phyloP scores from a whole-genome alignment of 2,797 vertebrate genomes.

The Micrastur ruficollis region DNA sequence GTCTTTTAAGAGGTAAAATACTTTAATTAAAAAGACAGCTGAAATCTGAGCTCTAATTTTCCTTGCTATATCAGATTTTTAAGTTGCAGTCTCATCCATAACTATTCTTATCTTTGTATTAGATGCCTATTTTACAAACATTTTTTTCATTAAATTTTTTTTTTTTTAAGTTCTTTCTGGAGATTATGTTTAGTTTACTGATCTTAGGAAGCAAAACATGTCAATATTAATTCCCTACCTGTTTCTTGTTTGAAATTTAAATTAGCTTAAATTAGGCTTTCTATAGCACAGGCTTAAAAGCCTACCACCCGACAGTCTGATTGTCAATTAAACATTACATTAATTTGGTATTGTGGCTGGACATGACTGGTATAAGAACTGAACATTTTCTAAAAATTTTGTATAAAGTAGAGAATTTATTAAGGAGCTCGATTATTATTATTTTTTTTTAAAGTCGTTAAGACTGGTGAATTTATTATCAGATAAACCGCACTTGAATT shows the following conservation, averaged over 20 bases:
- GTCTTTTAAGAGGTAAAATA: constrained; percentile 1
- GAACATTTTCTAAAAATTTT: not conserved
- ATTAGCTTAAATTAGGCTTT: not conserved
- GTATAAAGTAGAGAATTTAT: not conserved
- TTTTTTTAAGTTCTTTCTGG: not conserved
- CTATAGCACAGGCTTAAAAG: not conserved
- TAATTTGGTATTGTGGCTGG: constrained; percentile 21
- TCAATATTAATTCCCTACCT: not conserved
- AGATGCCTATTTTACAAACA: not conserved
- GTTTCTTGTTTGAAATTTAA: not conserved
- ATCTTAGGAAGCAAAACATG: not conserved
- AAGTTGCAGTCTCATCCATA: not conserved
- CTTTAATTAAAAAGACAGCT: constrained; percentile 14
- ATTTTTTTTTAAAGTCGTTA: not conserved
- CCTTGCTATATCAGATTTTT: not conserved
- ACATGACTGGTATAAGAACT: not conserved
- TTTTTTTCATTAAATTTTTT: not conserved
- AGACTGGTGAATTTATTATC: not conserved
- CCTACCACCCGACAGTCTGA: not conserved
- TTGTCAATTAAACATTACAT: not conserved
- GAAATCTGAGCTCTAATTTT: not conserved
- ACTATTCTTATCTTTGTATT: not conserved
- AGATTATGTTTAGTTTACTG: not conserved
- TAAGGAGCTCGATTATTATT: not conserved
- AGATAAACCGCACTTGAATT: not conserved